phyloP scores from a whole-genome alignment of 2,113 vertebrate genomes.

The Diphyllodes magnificus region DNA sequence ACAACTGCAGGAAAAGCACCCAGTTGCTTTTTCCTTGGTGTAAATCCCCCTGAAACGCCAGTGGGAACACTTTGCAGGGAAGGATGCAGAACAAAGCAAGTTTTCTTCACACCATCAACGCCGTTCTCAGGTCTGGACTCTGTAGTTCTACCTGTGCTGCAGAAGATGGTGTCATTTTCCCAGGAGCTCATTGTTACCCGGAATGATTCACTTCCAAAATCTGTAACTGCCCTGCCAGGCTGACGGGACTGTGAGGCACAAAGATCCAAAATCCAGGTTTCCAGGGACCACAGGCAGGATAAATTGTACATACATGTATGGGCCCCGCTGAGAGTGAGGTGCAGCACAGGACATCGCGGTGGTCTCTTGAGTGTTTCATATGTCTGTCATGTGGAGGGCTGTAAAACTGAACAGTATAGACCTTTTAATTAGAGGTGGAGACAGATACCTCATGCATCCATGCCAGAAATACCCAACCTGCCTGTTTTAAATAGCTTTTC shows the following conservation, averaged over 20 bases:
- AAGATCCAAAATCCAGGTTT: not conserved
- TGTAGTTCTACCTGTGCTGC: not conserved
- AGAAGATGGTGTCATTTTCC: not conserved
- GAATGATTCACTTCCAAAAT: not conserved
- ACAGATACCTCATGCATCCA: slow-evolving; percentile 37
- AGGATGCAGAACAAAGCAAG: not conserved
- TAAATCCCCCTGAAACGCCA: not conserved
- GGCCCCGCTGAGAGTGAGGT: not conserved
- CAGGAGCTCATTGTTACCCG: not conserved
- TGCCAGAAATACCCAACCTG: slow-evolving; percentile 48
- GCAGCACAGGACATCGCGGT: not conserved
- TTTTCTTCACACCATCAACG: not conserved
- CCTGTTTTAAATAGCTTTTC: slow-evolving; percentile 62
- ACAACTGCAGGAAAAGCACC: not conserved
- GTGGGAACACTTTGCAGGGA: not conserved
- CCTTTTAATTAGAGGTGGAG: slow-evolving; percentile 61
- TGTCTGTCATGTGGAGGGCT: not conserved
- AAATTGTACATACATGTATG: accelerated
- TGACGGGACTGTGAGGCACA: not conserved
- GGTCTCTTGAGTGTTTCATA: not conserved
- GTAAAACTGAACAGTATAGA: slow-evolving; percentile 41
- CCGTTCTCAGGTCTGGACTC: not conserved
- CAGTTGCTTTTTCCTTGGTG: not conserved
- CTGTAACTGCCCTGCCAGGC: not conserved
- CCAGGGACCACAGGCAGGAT: not conserved